These are phyloP conservation scores for Coturnix japonica DNA, from an alignment of 2,113 vertebrate species.

Conservation along the genomic window DNA sequence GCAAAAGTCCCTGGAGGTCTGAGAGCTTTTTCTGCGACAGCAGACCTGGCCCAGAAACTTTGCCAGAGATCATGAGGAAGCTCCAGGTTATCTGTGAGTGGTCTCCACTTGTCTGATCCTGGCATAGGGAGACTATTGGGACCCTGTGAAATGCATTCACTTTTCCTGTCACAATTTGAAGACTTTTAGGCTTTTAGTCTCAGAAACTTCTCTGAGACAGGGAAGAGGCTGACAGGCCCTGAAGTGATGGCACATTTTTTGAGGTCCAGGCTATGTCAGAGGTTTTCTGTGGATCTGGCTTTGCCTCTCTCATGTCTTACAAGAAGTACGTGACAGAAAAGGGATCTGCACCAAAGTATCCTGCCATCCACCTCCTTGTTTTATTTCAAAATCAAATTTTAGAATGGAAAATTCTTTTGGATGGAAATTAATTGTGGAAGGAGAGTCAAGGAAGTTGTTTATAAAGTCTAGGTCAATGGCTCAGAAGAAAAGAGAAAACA, in stretches of 20 bases:
- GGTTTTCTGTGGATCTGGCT: background rate
- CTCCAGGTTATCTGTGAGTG: fast-evolving
- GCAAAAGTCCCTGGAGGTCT: background rate
- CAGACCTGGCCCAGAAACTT: background rate
- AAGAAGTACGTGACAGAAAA: background rate
- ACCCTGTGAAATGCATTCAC: fast-evolving
- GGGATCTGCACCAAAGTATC: background rate
- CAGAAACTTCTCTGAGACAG: background rate
- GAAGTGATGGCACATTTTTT: background rate
- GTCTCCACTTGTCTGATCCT: background rate
- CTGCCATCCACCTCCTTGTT: background rate
- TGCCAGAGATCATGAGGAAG: background rate
- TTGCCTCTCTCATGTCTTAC: fast-evolving
- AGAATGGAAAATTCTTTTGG: background rate
- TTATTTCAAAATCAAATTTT: background rate
- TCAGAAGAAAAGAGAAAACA: background rate
- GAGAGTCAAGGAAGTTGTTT: background rate
- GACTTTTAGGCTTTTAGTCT: background rate
- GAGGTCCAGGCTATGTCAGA: background rate
- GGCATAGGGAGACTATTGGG: background rate
- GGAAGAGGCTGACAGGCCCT: background rate
- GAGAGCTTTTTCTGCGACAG: background rate
- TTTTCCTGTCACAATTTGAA: background rate
- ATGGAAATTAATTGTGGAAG: background rate
- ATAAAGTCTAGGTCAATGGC: background rate